Percentiles rank a stretch among this genome's conserved stretches.
These are phyloP conservation scores for Drosophila sp. DNA, from an alignment of 1,140 invertebrate species.

Conservation along the genomic window DNA sequence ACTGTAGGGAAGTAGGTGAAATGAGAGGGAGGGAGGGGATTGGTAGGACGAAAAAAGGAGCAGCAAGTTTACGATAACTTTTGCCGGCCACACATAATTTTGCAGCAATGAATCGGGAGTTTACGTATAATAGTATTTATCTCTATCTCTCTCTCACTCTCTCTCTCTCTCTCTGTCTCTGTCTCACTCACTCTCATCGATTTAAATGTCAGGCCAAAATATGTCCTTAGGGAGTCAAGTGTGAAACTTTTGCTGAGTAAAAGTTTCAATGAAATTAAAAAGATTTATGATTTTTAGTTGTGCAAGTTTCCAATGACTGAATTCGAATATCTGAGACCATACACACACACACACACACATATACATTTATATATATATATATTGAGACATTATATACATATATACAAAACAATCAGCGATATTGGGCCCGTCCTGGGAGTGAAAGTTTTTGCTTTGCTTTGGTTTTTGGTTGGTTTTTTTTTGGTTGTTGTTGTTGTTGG, in stretches of 20 bases:
- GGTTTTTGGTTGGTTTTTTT: not conserved
- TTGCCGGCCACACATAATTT: constrained; percentile 63
- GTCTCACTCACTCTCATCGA: constrained; percentile 52
- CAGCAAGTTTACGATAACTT: constrained; percentile 31
- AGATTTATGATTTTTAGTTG: constrained; percentile 77
- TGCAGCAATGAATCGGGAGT: constrained; percentile 62
- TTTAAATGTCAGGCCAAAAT: constrained; percentile 71
- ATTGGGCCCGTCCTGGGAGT: constrained; percentile 41
- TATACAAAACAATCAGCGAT: constrained; percentile 57
- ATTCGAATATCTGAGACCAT: constrained; percentile 40
- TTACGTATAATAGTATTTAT: constrained; percentile 69
- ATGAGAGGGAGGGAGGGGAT: not conserved
- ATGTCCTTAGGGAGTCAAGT: constrained; percentile 70
- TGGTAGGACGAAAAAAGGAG: not conserved
- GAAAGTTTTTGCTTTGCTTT: constrained; percentile 48
- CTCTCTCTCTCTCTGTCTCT: not conserved
- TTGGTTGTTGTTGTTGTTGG: not conserved
- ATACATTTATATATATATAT: constrained; percentile 8
- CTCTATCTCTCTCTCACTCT: constrained; percentile 6
- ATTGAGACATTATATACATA: constrained; percentile 28
- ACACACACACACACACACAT: constrained; percentile 26
- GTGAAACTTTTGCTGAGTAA: constrained; percentile 65
- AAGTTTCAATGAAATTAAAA: constrained; percentile 80
- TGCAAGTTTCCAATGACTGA: constrained; percentile 61
- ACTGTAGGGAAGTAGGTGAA: not conserved